Evolutionary conservation across 1,140 invertebrate genomes (phyloP), one percentile per base, ranked within the genome.

Genomic region (Colletes latitarsis): DNA sequence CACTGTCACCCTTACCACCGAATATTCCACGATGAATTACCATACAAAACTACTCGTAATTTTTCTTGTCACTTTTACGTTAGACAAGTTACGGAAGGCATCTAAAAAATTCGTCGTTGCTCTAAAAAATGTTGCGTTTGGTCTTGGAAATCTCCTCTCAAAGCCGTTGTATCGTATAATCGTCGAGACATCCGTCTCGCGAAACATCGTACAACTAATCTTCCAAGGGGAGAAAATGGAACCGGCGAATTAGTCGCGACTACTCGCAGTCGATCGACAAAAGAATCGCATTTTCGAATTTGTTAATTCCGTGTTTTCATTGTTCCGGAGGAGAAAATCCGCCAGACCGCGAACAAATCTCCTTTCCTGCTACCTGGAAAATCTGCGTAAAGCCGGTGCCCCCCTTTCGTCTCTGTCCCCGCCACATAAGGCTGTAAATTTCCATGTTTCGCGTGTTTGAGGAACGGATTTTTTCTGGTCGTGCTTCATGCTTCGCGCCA

Each of bases 371-470:
- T 30, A n/a, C 73, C 73, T 83, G 83, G 81, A 91, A 30, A 92
- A 92, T 90, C 91, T 86, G 90, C 91, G 90, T 89, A 92, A 92
- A 92, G 89, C 89, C 87, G 88, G 6, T 46, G 43, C 87, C 69
- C 86, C 70, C 69, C 80, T 81, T 55, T 64, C 73, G 73, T 81
- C 81, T 85, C 84, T 46, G 43, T 46, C 43, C 43, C 89, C 90
- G 88, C 89, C 83, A 90, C 86, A 89, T 89, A 91, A 91, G 89
- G 91, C 83, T 91, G 92, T 92, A 92, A 92, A 93, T 93, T 92
- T 82, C 79, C 84, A 88, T 82, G 85, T 86, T 88, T 78, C 78
- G 85, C 80, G 85, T 92, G 88, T 93, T 93, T 93, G 91, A 87
- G 81, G 64, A 91, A 90, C 86, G 89, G 92, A 92, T 93, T 92